Evolutionary conservation across 2,113 vertebrate genomes (phyloP), one percentile per base, ranked within the genome.

Genomic region (Nothobranchius kuhntae): DNA sequence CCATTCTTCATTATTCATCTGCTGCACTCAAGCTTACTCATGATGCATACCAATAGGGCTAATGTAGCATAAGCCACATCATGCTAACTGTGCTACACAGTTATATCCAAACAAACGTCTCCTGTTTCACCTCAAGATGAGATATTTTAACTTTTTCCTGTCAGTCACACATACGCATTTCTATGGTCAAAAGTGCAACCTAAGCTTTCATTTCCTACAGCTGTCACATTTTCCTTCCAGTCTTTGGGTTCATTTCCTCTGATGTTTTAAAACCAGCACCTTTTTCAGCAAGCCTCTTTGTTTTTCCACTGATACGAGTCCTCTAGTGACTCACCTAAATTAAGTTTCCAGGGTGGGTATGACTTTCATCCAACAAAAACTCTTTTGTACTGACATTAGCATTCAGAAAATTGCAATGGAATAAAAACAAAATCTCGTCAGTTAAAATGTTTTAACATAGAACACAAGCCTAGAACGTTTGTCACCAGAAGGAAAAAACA

Each of bases 161-260:
- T 24, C 21, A 26, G 44, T 26, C 11, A 14, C 21, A 26, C 13
- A 44, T 38, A 46, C n/a, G 38, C 42, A 15, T 12, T 65, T 74
- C 65, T 44, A 2, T n/a, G 3, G 42, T 44, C 52, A 40, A 71
- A 85, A 79, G 59, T 86, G 21, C 61, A 35, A 75, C 85, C 82
- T 82, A 17, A 44, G 66, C 80, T 67, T 77, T 35, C 82, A 84
- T 74, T 82, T 89, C 82, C 78, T 77, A 26, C 53, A 53, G 65
- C 65, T 65, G 17, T 80, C 69, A 65, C 59, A 24, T 15, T 78
- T 82, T 82, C 63, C 77, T 59, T 58, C 17, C 46, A 54, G 68
- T 40, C 69, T 80, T 77, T 82, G 73, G 82, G 54, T 80, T 62
- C 54, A 56, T 80, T 92, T 90, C 89, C 89, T 86, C 26, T 86